Percentiles rank a stretch among this genome's conserved stretches.
These are phyloP conservation scores for Psittacara wagleri DNA, from an alignment of 2,113 vertebrate species.

Conservation along the genomic window DNA sequence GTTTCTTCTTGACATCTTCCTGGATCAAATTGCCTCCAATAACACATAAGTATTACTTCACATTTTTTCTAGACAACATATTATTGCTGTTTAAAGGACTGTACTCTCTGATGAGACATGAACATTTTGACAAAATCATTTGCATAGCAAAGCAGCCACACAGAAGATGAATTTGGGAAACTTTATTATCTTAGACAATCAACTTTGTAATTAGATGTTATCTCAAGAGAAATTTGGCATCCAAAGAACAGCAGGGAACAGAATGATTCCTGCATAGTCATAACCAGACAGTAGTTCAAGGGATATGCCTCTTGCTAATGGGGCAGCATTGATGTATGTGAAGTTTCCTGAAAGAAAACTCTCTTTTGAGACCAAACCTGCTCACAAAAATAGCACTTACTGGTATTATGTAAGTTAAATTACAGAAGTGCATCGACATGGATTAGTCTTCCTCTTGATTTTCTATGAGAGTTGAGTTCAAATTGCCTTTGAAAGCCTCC, in stretches of 20 bases:
- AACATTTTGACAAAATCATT: neutral
- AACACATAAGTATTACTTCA: neutral
- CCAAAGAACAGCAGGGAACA: neutral
- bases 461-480: neutral
- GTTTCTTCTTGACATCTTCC: neutral
- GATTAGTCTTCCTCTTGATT: neutral
- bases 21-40: neutral
- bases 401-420: neutral
- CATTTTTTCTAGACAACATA: neutral
- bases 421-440: neutral
- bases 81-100: neutral
- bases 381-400: neutral
- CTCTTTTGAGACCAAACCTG: neutral
- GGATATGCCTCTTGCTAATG: neutral
- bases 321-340: neutral
- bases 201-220: neutral
- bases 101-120: neutral
- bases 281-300: neutral
- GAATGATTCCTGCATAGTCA: neutral
- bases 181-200: neutral
- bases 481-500: constrained; percentile 18
- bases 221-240: neutral
- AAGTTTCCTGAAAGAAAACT: neutral
- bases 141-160: neutral
- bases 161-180: neutral